A percentile compares a stretch with the other conserved stretches of the same genome.
These are phyloP conservation scores for Hassar affinis DNA, from an alignment of 2,113 vertebrate species.

Conservation along the genomic window DNA sequence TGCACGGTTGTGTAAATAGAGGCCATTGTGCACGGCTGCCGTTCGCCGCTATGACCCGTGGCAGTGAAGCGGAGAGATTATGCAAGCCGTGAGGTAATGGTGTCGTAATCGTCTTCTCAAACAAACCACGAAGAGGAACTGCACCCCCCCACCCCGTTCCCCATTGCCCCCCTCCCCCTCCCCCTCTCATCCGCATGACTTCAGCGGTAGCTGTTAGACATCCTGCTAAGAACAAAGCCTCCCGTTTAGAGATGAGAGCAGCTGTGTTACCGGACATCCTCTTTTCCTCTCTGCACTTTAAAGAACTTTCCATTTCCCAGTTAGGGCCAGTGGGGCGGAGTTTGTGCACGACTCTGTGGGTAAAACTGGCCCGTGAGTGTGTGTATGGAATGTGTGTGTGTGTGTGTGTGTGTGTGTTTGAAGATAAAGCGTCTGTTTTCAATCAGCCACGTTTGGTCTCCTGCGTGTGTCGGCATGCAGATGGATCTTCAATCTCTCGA, in stretches of 20 bases:
- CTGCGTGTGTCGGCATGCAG: constrained; percentile 52
- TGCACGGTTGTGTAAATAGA: constrained; percentile 13
- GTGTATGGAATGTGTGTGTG: constrained; percentile 12
- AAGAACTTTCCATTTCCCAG: constrained; percentile 32
- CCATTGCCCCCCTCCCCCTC: neutral
- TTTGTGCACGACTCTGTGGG: neutral
- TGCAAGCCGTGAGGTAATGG: constrained; percentile 32
- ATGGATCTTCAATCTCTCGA: constrained; percentile 50
- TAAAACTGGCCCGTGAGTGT: neutral
- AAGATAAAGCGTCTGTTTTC: constrained; percentile 30
- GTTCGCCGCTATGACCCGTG: neutral
- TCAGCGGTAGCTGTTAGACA: constrained; percentile 6
- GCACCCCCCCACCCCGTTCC: neutral
- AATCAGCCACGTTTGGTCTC: constrained; percentile 46
- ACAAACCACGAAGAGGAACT: constrained; percentile 19
- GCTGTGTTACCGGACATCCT: constrained; percentile 45
- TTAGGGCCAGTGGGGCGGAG: neutral
- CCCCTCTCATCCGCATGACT: constrained; percentile 9
- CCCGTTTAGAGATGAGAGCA: constrained; percentile 16
- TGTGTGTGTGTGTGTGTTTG: neutral
- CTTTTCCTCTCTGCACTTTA: constrained; percentile 25
- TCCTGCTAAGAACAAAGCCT: constrained; percentile 40
- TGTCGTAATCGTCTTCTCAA: constrained; percentile 18
- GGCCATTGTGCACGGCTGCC: constrained; percentile 4
- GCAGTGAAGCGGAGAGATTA: neutral